phyloP scores from a whole-genome alignment of 2,888 invertebrate species.

The Dryobota labecula region DNA sequence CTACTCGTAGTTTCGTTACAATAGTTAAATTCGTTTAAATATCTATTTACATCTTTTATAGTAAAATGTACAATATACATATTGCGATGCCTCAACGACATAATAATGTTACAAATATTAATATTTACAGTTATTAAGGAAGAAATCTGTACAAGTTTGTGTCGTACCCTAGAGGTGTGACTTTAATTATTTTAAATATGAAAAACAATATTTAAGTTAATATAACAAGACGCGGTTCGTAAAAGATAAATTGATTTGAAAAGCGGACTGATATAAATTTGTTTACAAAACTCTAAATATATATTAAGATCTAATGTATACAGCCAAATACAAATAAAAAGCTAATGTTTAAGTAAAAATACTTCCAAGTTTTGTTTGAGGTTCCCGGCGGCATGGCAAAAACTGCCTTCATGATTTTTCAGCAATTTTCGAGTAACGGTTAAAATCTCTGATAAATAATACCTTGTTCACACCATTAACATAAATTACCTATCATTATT shows the following conservation, averaged over 20 bases:
- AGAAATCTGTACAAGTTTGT: slow-evolving; percentile 59
- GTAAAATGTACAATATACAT: slow-evolving; percentile 81
- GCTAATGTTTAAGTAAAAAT: not conserved
- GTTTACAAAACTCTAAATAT: slow-evolving; percentile 2
- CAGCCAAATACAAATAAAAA: not conserved
- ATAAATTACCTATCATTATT: slow-evolving; percentile 28
- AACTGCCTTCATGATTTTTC: slow-evolving; percentile 8
- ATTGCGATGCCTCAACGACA: slow-evolving; percentile 76
- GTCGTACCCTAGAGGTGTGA: slow-evolving; percentile 34
- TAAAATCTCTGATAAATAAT: slow-evolving; percentile 24
- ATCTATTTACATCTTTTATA: slow-evolving; percentile 85
- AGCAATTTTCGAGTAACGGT: not conserved
- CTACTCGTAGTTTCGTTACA: slow-evolving; percentile 79
- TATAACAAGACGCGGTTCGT: not conserved
- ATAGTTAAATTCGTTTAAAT: slow-evolving; percentile 90
- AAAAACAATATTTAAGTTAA: slow-evolving; percentile 22
- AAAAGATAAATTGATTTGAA: not conserved
- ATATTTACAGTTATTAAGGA: slow-evolving; percentile 70
- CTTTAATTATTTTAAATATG: slow-evolving; percentile 15
- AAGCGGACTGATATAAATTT: not conserved
- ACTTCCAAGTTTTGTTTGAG: not conserved
- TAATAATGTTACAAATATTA: slow-evolving; percentile 52
- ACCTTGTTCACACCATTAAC: slow-evolving; percentile 29
- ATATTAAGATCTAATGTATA: not conserved
- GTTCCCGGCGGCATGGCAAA: slow-evolving; percentile 25